Percentiles rank a stretch among this genome's conserved stretches.
Conservation (phyloP, 2,888 invertebrate genomes). For the Chymomyza fuscimana region DNA sequence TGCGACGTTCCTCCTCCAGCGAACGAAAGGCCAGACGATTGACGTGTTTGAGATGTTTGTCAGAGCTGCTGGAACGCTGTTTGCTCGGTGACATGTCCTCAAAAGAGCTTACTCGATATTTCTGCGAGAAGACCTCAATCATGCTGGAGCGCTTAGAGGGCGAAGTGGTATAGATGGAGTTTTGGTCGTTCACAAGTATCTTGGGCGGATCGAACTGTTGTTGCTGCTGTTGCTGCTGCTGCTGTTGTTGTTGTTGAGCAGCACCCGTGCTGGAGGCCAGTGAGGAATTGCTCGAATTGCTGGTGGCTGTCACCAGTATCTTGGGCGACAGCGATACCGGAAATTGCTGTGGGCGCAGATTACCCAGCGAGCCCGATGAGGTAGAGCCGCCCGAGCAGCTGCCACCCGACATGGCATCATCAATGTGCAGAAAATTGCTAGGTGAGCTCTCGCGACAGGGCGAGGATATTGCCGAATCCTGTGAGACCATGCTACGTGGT, state of each 20-base stretch:
- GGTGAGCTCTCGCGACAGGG: constrained; percentile 78
- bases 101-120: constrained; percentile 79
- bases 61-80: constrained; percentile 40
- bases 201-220: constrained; percentile 80
- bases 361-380: constrained; percentile 69
- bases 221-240: constrained; percentile 51
- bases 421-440: constrained; percentile 76
- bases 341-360: constrained; percentile 77
- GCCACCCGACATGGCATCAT: constrained; percentile 69
- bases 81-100: constrained; percentile 79
- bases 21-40: constrained; percentile 79
- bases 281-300: constrained; percentile 73
- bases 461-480: constrained; percentile 79
- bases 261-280: constrained; percentile 51
- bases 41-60: constrained; percentile 76
- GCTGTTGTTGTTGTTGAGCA: constrained; percentile 34
- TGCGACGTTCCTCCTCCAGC: constrained; percentile 79
- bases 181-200: constrained; percentile 79
- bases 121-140: constrained; percentile 80
- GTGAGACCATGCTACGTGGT: constrained; percentile 76
- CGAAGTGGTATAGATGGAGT: constrained; percentile 80
- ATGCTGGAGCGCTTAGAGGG: constrained; percentile 79
- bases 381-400: constrained; percentile 70
- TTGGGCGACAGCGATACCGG: constrained; percentile 78
- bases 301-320: constrained; percentile 75